Percentiles rank a stretch among this genome's conserved stretches.
phyloP scores from a whole-genome alignment of 2,888 invertebrate species.

The Aricia artaxerxes region DNA sequence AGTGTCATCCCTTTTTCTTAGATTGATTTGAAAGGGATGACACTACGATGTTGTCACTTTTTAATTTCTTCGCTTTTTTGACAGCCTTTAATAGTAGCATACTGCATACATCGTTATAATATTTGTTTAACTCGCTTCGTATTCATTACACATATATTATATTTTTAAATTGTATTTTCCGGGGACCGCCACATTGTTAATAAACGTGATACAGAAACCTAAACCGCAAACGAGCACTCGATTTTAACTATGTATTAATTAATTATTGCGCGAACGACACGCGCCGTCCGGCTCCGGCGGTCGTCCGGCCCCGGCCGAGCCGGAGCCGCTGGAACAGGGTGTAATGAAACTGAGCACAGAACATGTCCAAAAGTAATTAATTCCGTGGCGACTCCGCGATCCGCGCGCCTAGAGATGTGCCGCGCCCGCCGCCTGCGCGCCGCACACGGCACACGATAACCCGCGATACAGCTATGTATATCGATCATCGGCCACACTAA shows the following conservation, averaged over 20 bases:
- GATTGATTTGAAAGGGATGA: too few species aligned
- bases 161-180: not conserved
- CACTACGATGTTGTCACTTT: too few species aligned
- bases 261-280: not conserved
- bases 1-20: too few species aligned
- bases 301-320: slow-evolving; percentile 28
- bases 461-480: not conserved
- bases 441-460: not conserved
- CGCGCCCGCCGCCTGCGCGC: not conserved
- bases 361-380: slow-evolving; percentile 78
- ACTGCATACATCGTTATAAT: too few species aligned
- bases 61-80: too few species aligned
- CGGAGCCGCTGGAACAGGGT: slow-evolving; percentile 59
- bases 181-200: not conserved
- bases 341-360: slow-evolving; percentile 76
- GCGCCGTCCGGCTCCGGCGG: not conserved
- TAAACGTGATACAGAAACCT: slow-evolving; percentile 16
- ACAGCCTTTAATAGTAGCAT: too few species aligned
- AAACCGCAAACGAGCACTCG: slow-evolving; percentile 3
- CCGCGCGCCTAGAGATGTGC: slow-evolving; percentile 56
- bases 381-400: slow-evolving; percentile 63
- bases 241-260: slow-evolving; percentile 10
- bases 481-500: not conserved
- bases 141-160: not conserved
- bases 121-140: not conserved